These are phyloP conservation scores for Ganaspis sp. DNA, from an alignment of 1,140 invertebrate species.

Conservation along the genomic window DNA sequence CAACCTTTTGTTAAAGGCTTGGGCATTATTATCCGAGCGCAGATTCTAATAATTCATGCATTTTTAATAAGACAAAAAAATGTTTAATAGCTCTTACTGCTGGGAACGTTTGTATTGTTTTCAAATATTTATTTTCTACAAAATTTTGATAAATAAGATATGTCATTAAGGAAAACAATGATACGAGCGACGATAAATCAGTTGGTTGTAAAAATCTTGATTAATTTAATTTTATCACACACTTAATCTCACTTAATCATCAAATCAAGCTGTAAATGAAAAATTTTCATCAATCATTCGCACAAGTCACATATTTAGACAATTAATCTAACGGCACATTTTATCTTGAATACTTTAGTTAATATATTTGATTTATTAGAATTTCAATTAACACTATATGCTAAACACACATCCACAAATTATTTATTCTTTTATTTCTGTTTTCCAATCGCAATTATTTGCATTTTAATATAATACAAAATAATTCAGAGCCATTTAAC, in stretches of 20 bases:
- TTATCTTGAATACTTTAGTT: not conserved
- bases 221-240: conserved; percentile 26
- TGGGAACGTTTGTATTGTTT: not conserved
- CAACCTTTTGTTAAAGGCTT: conserved; percentile 4
- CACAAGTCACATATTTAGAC: not conserved
- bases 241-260: conserved; percentile 16
- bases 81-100: not conserved
- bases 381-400: too few relatives aligned
- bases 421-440: too few relatives aligned
- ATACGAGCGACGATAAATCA: not conserved
- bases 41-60: not conserved
- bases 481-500: too few relatives aligned
- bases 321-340: not conserved
- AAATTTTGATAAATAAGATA: not conserved
- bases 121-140: not conserved
- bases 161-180: not conserved
- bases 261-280: not conserved
- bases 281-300: not conserved
- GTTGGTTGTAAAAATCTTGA: conserved; percentile 9
- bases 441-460: too few relatives aligned
- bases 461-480: too few relatives aligned
- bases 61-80: not conserved
- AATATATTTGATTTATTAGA: too few relatives aligned
- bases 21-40: not conserved
- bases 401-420: too few relatives aligned